phyloP scores from a whole-genome alignment of 2,113 vertebrate species.

The Microcebus lehilahytsara region DNA sequence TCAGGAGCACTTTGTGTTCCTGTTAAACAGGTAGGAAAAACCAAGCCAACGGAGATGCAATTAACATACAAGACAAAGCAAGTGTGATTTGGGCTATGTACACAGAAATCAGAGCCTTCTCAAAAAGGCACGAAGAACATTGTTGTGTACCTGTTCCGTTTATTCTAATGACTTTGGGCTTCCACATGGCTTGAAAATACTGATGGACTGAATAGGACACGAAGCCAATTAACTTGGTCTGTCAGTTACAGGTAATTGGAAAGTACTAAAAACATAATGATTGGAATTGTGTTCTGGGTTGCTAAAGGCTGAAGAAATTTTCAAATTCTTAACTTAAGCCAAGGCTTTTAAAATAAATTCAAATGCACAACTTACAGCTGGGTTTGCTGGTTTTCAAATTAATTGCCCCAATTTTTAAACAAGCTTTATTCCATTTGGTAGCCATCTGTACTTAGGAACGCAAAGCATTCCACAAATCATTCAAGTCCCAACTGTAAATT shows the following conservation, averaged over 20 bases:
- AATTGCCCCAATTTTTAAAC: slow-evolving; percentile 32
- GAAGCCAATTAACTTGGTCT: slow-evolving; percentile 15
- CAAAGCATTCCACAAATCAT: background rate
- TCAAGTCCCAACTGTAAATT: background rate
- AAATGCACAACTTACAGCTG: slow-evolving; percentile 24
- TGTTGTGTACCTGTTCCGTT: background rate
- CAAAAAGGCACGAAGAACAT: background rate
- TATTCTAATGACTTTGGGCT: background rate
- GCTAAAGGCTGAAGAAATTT: slow-evolving; percentile 18
- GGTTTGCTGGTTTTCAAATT: slow-evolving; percentile 22
- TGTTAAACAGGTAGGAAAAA: background rate
- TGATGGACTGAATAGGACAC: background rate
- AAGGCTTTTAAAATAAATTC: slow-evolving; percentile 42
- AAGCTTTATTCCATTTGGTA: background rate
- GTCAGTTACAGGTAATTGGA: slow-evolving; percentile 5
- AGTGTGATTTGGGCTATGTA: background rate
- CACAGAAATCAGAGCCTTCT: background rate
- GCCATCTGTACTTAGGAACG: background rate
- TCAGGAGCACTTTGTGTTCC: background rate
- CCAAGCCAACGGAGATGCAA: background rate
- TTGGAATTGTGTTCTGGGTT: background rate
- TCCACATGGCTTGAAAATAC: slow-evolving; percentile 3
- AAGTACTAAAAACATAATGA: slow-evolving; percentile 23
- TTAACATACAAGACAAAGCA: background rate
- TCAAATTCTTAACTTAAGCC: slow-evolving; percentile 22